Conservation (phyloP, 2,797 vertebrate species). For the Eutrigla gurnardus region DNA sequence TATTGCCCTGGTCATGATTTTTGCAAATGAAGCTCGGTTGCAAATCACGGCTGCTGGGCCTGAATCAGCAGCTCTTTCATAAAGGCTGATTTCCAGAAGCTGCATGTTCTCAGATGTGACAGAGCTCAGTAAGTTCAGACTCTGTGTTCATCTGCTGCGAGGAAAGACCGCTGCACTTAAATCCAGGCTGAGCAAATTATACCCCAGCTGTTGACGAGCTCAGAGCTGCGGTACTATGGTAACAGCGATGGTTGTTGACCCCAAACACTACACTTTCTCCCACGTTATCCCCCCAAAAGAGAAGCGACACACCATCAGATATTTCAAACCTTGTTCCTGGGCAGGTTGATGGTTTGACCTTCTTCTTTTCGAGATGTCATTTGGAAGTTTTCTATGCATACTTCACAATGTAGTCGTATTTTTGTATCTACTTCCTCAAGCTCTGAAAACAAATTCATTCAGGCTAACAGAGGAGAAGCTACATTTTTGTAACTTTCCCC, state of each 20-base stretch:
- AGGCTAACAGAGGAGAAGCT: no score
- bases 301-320: not conserved
- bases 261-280: constrained; percentile 1
- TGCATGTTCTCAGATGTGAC: constrained; percentile 58
- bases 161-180: constrained; percentile 41
- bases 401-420: no score
- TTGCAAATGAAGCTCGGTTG: constrained; percentile 77
- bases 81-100: constrained; percentile 71
- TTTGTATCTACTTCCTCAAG: no score
- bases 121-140: constrained; percentile 29
- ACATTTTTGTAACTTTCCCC: no score
- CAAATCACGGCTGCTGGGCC: constrained; percentile 72
- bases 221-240: not conserved
- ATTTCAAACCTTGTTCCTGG: not conserved
- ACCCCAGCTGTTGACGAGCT: not conserved
- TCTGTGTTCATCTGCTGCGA: constrained; percentile 32
- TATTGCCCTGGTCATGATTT: constrained; percentile 76
- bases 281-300: constrained; percentile 7
- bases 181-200: constrained; percentile 15
- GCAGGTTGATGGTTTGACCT: not conserved
- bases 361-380: not conserved
- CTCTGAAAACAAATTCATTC: no score
- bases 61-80: constrained; percentile 81
- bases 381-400: no score
- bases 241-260: constrained; percentile 6